Evolutionary conservation across 1,140 invertebrate species (phyloP).

Genomic region (Dendroctonus ponderosae): DNA sequence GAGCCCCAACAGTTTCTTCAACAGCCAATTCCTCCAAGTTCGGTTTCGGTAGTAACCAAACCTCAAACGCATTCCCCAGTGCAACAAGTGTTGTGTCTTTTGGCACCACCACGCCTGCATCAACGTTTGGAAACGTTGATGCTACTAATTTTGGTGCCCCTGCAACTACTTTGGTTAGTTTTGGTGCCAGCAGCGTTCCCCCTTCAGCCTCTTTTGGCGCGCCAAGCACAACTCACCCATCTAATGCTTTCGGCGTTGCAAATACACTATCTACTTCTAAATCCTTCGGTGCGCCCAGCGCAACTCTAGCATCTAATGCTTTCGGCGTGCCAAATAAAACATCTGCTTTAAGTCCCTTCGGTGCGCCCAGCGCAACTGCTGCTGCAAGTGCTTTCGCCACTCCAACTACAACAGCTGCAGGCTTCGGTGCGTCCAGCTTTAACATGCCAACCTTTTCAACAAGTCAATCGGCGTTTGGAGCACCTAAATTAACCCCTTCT

Average conservation of each 20-base stretch:
- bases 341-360: not conserved
- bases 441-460: not conserved
- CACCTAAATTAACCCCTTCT: not conserved
- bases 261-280: too few relatives aligned
- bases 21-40: slow-evolving; percentile 1
- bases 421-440: not conserved
- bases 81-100: slow-evolving; percentile 1
- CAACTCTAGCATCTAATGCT: not conserved
- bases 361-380: not conserved
- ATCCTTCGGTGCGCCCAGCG: not conserved
- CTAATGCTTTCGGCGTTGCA: not conserved
- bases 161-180: not conserved
- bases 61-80: not conserved
- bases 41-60: not conserved
- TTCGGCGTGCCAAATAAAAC: too few relatives aligned
- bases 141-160: not conserved
- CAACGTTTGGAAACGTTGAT: slow-evolving; percentile 1
- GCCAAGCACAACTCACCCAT: not conserved
- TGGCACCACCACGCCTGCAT: not conserved
- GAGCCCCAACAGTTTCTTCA: not conserved
- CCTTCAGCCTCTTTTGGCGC: not conserved
- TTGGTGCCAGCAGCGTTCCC: not conserved
- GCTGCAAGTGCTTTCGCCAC: slow-evolving; percentile 4
- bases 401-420: slow-evolving; percentile 5
- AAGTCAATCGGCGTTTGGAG: not conserved